Base-by-base conservation (phyloP, 30 jellyfish, hydroid and myxozoan species). In the Haliclystus octoradiatus region DNA sequence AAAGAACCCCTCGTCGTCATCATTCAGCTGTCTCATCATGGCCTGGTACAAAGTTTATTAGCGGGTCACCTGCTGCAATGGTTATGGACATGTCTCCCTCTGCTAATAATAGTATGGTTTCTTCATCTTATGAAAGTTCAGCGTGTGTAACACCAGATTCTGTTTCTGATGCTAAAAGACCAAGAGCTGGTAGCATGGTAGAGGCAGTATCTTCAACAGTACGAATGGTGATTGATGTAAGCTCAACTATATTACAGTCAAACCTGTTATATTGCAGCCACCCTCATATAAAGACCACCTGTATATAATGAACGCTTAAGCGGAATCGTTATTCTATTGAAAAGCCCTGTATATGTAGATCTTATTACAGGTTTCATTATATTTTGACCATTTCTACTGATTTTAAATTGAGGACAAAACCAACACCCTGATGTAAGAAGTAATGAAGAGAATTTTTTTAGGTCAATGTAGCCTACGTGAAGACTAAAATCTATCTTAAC, bases 121-220 rank as follows among this genome's bases (percentile, higher is more conserved):
- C 92, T 34, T 69, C 96, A 33, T 88, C 97, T 13, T 95, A 93
- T 0, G 94, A 94, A 22, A 74, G 88, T 63, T 75, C 89, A 27
- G 94, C 97, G 7, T 92, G 95, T 12, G 74, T 64, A 50, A 80
- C 93, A 23, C 93, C 93, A n/a, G 97, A 88, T 33, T 62, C 71
- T 73, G 95, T 94, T 1, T 25, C 82, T 5, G 85, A 82, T 22
- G 78, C 93, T 1, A 88, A 88, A 63, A 66, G 97, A 2, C 81
- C 92, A 33, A 66, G 97, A 29, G 88, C 97, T 19, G 93, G 95
- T 28, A 88, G 97, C 65, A 70, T 88, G 79, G 34, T 88, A 68
- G 95, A 76, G 51, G 60, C 89, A 13, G 93, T 88, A 2, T 83
- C 95, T 3, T 92, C 92, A 13, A 73, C 94, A 19, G 97, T 88